Evolutionary conservation across 1,140 invertebrate species (phyloP).

Genomic region (Atta colombica): DNA sequence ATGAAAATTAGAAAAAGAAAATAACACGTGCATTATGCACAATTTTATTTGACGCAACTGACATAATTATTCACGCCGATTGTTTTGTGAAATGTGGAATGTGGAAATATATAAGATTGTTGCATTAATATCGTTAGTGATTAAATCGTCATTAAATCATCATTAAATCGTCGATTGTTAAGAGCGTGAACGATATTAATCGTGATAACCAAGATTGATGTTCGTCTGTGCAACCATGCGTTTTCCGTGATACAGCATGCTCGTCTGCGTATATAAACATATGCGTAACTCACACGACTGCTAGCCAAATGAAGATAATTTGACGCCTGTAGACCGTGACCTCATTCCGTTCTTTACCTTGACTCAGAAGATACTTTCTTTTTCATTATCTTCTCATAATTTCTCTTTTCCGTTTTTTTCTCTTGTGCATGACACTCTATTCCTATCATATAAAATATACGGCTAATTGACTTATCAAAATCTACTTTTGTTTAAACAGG

Average conservation of each 20-base stretch:
- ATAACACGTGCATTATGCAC: neutral
- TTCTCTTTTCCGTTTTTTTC: neutral
- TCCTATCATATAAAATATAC: constrained; percentile 7
- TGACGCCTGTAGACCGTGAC: constrained; percentile 69
- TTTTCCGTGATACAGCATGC: constrained; percentile 1
- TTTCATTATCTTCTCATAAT: constrained; percentile 13
- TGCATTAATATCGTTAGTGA: neutral
- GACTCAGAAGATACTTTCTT: constrained; percentile 62
- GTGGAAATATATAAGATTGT: neutral
- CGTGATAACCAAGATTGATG: constrained; percentile 60
- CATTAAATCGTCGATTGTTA: constrained; percentile 21
- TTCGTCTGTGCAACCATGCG: constrained; percentile 39
- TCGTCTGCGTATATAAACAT: neutral
- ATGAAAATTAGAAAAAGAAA: neutral
- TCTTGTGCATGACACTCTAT: neutral
- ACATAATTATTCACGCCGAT: neutral
- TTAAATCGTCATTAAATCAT: neutral
- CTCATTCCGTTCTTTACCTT: constrained; percentile 70
- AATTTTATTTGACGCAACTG: neutral
- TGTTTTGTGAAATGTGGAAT: neutral
- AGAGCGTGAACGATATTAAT: constrained; percentile 44
- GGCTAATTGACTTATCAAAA: neutral
- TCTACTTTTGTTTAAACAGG: neutral
- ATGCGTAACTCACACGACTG: neutral
- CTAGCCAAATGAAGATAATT: constrained; percentile 59